Percentiles rank a stretch among this genome's conserved stretches.
Conservation (phyloP, 2,888 invertebrate species). For the Synanthedon formicaeformis region DNA sequence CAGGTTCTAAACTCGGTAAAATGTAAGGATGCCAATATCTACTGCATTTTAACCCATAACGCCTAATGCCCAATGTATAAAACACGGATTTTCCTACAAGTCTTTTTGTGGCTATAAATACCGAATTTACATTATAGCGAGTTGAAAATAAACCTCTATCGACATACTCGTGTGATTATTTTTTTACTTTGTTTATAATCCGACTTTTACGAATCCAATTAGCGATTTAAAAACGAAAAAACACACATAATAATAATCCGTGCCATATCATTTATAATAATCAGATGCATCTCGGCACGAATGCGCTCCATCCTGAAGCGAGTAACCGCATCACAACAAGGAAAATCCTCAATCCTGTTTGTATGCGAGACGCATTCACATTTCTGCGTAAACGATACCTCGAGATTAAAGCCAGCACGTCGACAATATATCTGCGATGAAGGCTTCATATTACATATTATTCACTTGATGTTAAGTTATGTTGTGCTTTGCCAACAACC, state of each 20-base stretch:
- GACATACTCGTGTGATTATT: no score
- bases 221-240: neutral
- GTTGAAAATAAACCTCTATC: no score
- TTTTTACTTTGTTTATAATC: no score
- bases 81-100: no score
- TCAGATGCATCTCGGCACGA: constrained; percentile 9
- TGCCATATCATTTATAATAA: constrained; percentile 6
- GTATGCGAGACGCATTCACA: constrained; percentile 28
- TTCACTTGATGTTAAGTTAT: neutral
- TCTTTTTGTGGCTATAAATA: no score
- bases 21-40: no score
- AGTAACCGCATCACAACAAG: constrained; percentile 27
- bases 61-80: no score
- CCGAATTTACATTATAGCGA: no score
- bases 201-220: neutral
- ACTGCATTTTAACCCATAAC: no score
- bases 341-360: constrained; percentile 57
- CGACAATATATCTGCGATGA: constrained; percentile 22
- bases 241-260: neutral
- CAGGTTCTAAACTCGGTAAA: no score
- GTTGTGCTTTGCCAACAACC: neutral
- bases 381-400: constrained; percentile 19
- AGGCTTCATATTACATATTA: constrained; percentile 12
- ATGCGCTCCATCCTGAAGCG: constrained; percentile 18
- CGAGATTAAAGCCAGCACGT: constrained; percentile 21